Evolutionary conservation across 2,888 invertebrate species (phyloP), one percentile per base, ranked within the genome.

Genomic region (Xestia ashworthii): DNA sequence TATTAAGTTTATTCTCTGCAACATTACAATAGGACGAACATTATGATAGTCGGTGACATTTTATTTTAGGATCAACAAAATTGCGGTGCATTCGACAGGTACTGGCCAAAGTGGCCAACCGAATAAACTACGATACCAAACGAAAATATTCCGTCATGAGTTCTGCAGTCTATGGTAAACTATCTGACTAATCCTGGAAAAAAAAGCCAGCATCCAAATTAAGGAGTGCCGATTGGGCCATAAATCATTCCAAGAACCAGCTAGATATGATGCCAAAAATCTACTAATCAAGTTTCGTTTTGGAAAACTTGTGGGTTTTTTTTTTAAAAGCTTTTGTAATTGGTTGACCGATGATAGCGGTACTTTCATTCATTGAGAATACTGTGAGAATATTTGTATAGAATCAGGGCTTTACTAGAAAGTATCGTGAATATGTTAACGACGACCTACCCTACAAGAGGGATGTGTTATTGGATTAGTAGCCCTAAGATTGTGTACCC

Each of bases 391-490:
- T 19, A 53, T 72, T n/a, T 64, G 48, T n/a, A 16, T 11, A 38
- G 5, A 76, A 85, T 53, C n/a, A 58, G 80, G 64, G 46, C 48
- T 76, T 41, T 80, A 75, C 65, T 74, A 75, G 44, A 84, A 83
- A 46, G 41, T 74, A 82, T 70, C 58, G 48, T 53, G 68, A 68
- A 50, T 69, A 77, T 67, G 25, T 71, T 62, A 73, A 77, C 75
- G 44, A 71, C 62, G 72, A 84, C 65, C 72, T 76, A 76, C 82
- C 90, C 88, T 90, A 84, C 82, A 84, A 82, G 83, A 90, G 92
- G 92, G 93, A 91, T 90, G 84, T 88, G 84, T 91, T 93, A 95
- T 95, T 94, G 92, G 93, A 95, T 96, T 95, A 95, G 87, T 89
- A 86, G 85, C 93, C 94, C 95, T 90, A 90, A 91, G 91, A 89